Percentiles rank a stretch among this genome's conserved stretches.
These are phyloP conservation scores for Sebastes minor DNA, from an alignment of 2,797 vertebrate genomes.

Conservation along the genomic window DNA sequence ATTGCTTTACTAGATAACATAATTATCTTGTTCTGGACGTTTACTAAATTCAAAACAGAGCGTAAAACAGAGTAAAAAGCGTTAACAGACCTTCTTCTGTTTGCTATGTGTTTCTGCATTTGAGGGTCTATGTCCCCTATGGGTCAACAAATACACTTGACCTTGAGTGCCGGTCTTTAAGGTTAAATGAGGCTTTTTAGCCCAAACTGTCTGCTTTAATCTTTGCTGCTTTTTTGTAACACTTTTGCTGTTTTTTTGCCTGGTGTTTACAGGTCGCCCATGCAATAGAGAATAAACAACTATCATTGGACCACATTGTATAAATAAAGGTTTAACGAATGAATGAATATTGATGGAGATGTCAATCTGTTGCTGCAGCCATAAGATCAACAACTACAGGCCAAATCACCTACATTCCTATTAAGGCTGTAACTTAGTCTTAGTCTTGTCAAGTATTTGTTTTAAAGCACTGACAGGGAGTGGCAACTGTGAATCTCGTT, in stretches of 20 bases:
- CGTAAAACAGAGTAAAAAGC: background rate
- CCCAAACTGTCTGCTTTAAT: background rate
- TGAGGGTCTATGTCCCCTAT: background rate
- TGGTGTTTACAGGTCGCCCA: background rate
- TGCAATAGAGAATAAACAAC: background rate
- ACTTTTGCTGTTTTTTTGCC: background rate
- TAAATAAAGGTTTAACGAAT: background rate
- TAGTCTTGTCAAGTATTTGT: no score
- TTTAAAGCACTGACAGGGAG: no score
- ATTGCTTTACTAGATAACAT: background rate
- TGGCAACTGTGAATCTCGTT: no score
- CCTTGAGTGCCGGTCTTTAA: background rate
- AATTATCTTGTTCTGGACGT: background rate
- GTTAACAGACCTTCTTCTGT: background rate
- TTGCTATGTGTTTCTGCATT: background rate
- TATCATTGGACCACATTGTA: background rate
- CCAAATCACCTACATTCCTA: background rate
- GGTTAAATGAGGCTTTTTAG: background rate
- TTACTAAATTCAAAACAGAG: background rate
- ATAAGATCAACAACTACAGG: no score
- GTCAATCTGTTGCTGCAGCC: background rate
- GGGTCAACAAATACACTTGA: background rate
- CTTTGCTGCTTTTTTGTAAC: background rate
- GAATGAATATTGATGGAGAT: background rate
- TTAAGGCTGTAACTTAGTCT: no score